phyloP scores from a whole-genome alignment of 2,797 vertebrate genomes.

The Pseudotriccus pelzelni region DNA sequence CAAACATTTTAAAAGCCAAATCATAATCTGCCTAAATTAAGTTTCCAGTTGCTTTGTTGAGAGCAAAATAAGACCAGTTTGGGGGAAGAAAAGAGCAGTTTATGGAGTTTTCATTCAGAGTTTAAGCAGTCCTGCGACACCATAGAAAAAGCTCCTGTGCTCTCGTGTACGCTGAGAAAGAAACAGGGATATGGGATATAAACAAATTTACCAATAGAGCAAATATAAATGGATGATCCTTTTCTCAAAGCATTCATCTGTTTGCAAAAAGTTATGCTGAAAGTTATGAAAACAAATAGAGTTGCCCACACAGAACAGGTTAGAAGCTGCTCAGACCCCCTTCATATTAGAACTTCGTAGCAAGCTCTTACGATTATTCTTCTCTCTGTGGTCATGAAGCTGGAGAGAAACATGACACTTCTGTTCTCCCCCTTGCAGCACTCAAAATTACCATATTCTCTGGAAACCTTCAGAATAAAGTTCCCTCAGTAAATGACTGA shows the following conservation, averaged over 20 bases:
- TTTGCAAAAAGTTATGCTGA: not conserved
- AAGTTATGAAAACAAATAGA: not conserved
- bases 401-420: not conserved
- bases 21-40: not conserved
- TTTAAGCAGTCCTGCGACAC: not conserved
- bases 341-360: not conserved
- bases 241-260: not conserved
- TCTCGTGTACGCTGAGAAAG: not conserved
- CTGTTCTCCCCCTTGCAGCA: not conserved
- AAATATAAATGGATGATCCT: not conserved
- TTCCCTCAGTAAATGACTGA: not conserved
- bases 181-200: fast-evolving
- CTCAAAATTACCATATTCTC: not conserved
- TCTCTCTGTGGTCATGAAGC: not conserved
- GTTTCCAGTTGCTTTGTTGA: not conserved
- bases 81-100: not conserved
- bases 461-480: not conserved
- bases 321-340: not conserved
- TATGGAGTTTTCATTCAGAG: not conserved
- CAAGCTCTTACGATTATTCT: not conserved
- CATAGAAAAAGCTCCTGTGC: not conserved
- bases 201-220: not conserved
- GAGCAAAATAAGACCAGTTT: not conserved
- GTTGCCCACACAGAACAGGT: not conserved
- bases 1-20: not conserved